phyloP scores from a whole-genome alignment of 2,888 invertebrate genomes.

The Machimus rusticus region DNA sequence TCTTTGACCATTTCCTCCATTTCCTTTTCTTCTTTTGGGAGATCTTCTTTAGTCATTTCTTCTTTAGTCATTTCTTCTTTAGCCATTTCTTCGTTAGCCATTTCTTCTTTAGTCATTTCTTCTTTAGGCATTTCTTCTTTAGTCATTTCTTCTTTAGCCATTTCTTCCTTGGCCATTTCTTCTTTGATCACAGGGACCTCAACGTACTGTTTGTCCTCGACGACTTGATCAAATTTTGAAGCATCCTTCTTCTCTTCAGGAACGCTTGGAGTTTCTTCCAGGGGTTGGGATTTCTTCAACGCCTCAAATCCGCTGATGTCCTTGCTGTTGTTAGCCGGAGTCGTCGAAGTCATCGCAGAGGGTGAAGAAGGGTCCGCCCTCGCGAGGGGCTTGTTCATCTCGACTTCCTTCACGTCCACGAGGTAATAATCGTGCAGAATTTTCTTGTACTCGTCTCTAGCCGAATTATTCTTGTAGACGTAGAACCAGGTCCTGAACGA shows the following conservation, averaged over 20 bases:
- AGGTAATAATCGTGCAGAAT: constrained; percentile 68
- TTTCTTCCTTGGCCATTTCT: constrained; percentile 54
- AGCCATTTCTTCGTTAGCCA: neutral
- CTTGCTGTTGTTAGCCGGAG: constrained; percentile 57
- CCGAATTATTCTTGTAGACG: constrained; percentile 72
- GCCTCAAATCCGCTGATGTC: constrained; percentile 62
- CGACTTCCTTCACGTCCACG: constrained; percentile 68
- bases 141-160: constrained; percentile 53
- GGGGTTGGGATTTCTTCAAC: constrained; percentile 55
- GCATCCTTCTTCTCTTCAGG: constrained; percentile 55
- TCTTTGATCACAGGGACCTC: constrained; percentile 60
- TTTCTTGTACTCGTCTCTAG: constrained; percentile 68
- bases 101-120: constrained; percentile 50
- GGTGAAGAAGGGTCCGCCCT: neutral
- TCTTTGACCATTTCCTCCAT: neutral
- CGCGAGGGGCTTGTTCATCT: neutral
- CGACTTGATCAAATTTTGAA: constrained; percentile 61
- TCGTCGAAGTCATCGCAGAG: constrained; percentile 45
- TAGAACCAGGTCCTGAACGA: constrained; percentile 74
- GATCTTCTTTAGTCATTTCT: constrained; percentile 52
- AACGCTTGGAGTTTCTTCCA: constrained; percentile 51
- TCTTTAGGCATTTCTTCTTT: constrained; percentile 53
- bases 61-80: constrained; percentile 55
- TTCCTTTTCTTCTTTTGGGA: neutral
- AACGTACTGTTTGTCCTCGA: constrained; percentile 62